These are phyloP conservation scores for Artibeus lituratus DNA, from an alignment of 2,797 vertebrate genomes.

Conservation along the genomic window DNA sequence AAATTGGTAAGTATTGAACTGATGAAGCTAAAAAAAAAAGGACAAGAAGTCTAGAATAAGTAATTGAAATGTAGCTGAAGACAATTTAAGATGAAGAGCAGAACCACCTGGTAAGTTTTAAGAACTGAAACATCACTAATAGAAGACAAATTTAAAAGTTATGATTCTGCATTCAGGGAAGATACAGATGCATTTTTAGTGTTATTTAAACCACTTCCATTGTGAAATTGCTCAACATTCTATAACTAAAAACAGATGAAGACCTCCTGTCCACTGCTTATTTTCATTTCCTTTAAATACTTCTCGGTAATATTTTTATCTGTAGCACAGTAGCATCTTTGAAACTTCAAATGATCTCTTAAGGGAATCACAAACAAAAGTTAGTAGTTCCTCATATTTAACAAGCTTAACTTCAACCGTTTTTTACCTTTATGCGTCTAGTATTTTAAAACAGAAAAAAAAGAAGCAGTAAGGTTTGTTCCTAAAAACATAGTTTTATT, in stretches of 20 bases:
- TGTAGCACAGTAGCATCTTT: conserved; percentile 28
- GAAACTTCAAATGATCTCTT: conserved; percentile 38
- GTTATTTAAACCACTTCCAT: conserved; percentile 35
- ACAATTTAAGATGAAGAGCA: conserved; percentile 8
- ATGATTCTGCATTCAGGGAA: not conserved
- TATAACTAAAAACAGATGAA: conserved; percentile 53
- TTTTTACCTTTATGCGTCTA: conserved; percentile 15
- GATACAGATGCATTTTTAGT: conserved; percentile 31
- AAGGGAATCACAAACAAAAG: conserved; percentile 29
- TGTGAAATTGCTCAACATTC: conserved; percentile 47
- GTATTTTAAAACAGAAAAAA: conserved; percentile 22
- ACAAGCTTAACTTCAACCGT: conserved; percentile 1
- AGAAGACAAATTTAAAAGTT: conserved; percentile 30
- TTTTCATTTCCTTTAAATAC: conserved; percentile 49
- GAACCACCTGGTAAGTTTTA: not conserved
- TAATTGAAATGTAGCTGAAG: conserved; percentile 14
- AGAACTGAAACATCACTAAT: not conserved
- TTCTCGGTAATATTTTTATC: conserved; percentile 31
- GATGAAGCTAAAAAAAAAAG: not conserved
- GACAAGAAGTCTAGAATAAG: not conserved
- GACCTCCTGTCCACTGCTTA: not conserved
- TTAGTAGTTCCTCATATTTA: conserved; percentile 35
- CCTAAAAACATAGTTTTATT: conserved; percentile 33
- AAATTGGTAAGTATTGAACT: not conserved
- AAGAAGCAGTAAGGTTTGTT: not conserved